These are phyloP conservation scores for Forbesichthys papilliferus DNA, from an alignment of 2,113 vertebrate genomes.

Conservation along the genomic window DNA sequence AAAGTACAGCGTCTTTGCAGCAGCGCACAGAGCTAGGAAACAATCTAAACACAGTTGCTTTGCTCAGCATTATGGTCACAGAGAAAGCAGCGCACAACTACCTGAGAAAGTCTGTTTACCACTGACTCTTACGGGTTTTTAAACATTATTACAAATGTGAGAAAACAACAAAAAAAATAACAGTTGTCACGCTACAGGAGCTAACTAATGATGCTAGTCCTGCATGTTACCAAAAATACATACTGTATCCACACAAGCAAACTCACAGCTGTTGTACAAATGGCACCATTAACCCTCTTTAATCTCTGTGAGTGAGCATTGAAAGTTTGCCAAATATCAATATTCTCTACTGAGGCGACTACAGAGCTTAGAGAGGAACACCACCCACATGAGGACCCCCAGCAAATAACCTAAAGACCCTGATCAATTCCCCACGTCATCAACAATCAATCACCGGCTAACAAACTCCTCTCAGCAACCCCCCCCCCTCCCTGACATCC, in stretches of 20 bases:
- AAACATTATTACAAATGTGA: background rate
- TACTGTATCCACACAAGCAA: too few relatives aligned
- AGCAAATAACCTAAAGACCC: background rate
- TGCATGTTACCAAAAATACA: too few relatives aligned
- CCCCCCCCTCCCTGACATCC: background rate
- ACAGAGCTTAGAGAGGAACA: slow-evolving; percentile 23
- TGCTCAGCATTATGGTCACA: background rate
- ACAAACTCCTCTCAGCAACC: background rate
- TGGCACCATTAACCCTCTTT: too few relatives aligned
- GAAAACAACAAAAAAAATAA: background rate
- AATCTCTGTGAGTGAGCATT: too few relatives aligned
- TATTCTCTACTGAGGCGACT: background rate
- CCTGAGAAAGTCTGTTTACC: background rate
- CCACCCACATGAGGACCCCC: background rate
- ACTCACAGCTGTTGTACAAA: too few relatives aligned
- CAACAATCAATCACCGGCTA: background rate
- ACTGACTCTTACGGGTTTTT: background rate
- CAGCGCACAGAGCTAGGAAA: background rate
- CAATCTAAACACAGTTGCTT: slow-evolving; percentile 10
- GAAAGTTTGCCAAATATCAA: too few relatives aligned
- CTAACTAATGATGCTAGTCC: too few relatives aligned
- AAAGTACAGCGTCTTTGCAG: background rate
- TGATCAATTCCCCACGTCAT: background rate
- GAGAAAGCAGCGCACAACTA: background rate
- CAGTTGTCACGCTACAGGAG: too few relatives aligned